These are phyloP conservation scores for Gymnoscelis rufifasciata DNA, from an alignment of 2,888 invertebrate genomes.

Conservation along the genomic window DNA sequence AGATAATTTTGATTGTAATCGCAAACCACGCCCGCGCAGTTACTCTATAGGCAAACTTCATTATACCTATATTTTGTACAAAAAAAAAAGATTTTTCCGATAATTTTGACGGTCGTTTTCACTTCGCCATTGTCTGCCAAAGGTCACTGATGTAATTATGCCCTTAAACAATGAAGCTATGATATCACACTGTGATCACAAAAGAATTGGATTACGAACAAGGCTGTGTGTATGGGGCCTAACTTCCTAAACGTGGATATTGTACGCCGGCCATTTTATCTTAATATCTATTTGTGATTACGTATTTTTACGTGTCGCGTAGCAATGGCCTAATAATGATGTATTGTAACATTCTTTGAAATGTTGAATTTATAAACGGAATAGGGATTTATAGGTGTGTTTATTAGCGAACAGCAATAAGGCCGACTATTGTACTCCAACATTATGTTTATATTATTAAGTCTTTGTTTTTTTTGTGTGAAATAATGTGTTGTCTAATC, in stretches of 20 bases:
- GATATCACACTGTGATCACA: slow-evolving; percentile 20
- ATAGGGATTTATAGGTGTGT: too few species aligned
- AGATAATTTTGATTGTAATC: too few species aligned
- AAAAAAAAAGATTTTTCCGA: slow-evolving; percentile 13
- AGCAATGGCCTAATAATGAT: neutral
- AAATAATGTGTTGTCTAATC: too few species aligned
- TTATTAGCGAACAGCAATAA: too few species aligned
- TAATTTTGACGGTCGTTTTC: slow-evolving; percentile 24
- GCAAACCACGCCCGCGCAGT: too few species aligned
- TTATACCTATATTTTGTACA: neutral
- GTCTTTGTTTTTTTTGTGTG: too few species aligned
- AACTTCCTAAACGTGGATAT: slow-evolving; percentile 15
- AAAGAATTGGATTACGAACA: slow-evolving; percentile 27
- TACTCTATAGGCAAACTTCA: neutral
- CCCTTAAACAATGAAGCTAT: slow-evolving; percentile 25
- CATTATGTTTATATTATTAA: too few species aligned
- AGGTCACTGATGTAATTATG: slow-evolving; percentile 30
- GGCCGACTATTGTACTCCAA: too few species aligned
- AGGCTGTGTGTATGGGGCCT: slow-evolving; percentile 22
- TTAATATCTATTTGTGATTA: neutral
- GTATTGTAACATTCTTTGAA: neutral
- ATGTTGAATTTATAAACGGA: neutral
- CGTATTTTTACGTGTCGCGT: neutral
- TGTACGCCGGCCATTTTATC: neutral
- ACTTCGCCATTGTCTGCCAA: slow-evolving; percentile 25